Evolutionary conservation across 2,113 vertebrate genomes (phyloP), one percentile per base, ranked within the genome.

Genomic region (Chitala chitala): DNA sequence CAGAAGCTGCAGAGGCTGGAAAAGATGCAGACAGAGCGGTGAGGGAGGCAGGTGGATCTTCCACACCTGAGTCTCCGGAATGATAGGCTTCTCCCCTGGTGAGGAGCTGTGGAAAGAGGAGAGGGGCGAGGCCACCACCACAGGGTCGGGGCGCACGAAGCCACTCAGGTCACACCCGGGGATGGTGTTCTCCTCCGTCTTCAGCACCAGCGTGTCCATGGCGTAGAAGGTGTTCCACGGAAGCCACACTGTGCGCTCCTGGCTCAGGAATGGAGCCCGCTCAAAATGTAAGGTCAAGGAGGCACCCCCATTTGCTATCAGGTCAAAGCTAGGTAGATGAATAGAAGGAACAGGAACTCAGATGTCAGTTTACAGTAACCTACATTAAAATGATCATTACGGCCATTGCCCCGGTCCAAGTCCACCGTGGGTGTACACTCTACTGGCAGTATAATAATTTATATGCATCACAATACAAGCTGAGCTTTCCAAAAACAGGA

Each of bases 211-310:
- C 0, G 93, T 94, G 83, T 95, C 93, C 94, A 95, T 93, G 75
- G 91, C 91, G 0, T 93, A 93, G 76, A 95, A 95, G 65, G 86
- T 92, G 26, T 93, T 95, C 94, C 94, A 95, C 0, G 94, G 94
- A 69, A 95, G 76, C 94, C 94, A 95, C 3, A 94, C 92, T 0
- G 93, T 94, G 63, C 91, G 91, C 38, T 94, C 93, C 80, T 95
- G 94, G 78, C 89, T 93, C 85, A 93, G 86, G 73, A 95, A 95
- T 0, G 94, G 94, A 29, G 94, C 93, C 1, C 94, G 86, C 48
- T 95, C 92, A 24, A 95, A 95, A 78, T 91, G 92, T 78, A 95
- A 84, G 0, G 92, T 95, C 70, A 95, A 76, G n/a, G 94, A 91
- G 12, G 88, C 85, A 3, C 94, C 94, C 0, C 94, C 94, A 0